Evolutionary conservation across 1,140 invertebrate species (phyloP), one percentile per base, ranked within the genome.

Genomic region (Drosophila melanica): DNA sequence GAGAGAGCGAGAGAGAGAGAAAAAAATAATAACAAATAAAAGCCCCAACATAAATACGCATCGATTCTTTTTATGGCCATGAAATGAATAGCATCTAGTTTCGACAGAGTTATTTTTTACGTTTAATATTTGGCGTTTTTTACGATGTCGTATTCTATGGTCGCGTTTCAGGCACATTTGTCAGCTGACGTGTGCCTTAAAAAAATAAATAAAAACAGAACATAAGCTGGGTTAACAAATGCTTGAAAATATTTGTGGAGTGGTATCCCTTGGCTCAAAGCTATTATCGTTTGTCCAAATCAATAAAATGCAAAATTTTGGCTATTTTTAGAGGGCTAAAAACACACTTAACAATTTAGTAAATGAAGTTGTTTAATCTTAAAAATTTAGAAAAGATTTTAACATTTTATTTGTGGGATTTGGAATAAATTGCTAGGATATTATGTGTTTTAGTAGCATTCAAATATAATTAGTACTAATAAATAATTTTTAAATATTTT

Each of bases 1-100:
- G 39, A 65, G 62, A 50, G 14, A 18, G 55, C 44, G 18, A 55
- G 18, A 14, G 18, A 55, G 37, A 2, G 18, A 23, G 11, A 14
- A 37, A 42, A 57, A 48, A 37, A 9, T 42, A 57, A 27, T 68
- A 59, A 58, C 53, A 86, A 79, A 81, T 70, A 85, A 85, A 85
- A 86, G 69, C 66, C 64, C 58, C 58, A 71, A 65, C 72, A 78
- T 74, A 86, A 71, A 78, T 70, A 79, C 58, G 78, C 58, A 79
- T 76, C 59, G 70, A 89, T 64, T 42, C 39, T 30, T 87, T 87
- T 87, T 87, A 87, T 68, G 76, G 68, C 74, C 82, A 37, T 74
- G 68, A 87, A 87, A 87, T 87, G 79, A 87, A 87, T 87, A 87
- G 82, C 71, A 16, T 69, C 58, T 65, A 71, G 68, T 73, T 70